A percentile compares a stretch with the other conserved stretches of the same genome.
These are phyloP conservation scores for Myioborus melanocephalus DNA, from an alignment of 2,797 vertebrate genomes.

Conservation along the genomic window DNA sequence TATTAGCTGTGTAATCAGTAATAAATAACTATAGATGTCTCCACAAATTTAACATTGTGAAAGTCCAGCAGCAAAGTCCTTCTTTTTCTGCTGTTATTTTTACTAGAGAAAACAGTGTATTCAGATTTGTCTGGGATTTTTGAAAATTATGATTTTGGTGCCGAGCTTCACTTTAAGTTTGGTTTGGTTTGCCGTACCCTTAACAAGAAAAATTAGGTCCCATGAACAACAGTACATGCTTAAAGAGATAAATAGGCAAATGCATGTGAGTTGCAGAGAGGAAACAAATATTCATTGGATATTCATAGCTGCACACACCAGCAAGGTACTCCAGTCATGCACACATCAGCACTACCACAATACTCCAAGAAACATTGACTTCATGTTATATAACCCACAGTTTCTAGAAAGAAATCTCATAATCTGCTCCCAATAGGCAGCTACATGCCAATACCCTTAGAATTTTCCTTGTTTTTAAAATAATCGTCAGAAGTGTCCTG, in stretches of 20 bases:
- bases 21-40: not conserved
- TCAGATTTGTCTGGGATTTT: not conserved
- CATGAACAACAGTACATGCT: not conserved
- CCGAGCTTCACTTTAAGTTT: not conserved
- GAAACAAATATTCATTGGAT: not conserved
- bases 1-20: not conserved
- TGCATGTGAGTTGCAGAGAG: not conserved
- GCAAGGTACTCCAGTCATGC: not conserved
- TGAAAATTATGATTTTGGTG: not conserved
- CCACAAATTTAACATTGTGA: not conserved
- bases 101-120: not conserved
- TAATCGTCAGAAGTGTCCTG: not conserved
- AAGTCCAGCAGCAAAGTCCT: not conserved
- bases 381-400: not conserved
- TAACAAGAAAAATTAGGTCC: not conserved
- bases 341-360: not conserved
- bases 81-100: not conserved
- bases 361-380: not conserved
- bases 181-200: not conserved
- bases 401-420: not conserved
- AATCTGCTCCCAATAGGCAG: not conserved
- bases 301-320: not conserved
- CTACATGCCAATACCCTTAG: not conserved
- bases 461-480: not conserved
- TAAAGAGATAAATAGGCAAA: not conserved